Percentiles rank a stretch among this genome's conserved stretches.
phyloP scores from a whole-genome alignment of 2,797 vertebrate species.

The Myoxocephalus aenaeus region DNA sequence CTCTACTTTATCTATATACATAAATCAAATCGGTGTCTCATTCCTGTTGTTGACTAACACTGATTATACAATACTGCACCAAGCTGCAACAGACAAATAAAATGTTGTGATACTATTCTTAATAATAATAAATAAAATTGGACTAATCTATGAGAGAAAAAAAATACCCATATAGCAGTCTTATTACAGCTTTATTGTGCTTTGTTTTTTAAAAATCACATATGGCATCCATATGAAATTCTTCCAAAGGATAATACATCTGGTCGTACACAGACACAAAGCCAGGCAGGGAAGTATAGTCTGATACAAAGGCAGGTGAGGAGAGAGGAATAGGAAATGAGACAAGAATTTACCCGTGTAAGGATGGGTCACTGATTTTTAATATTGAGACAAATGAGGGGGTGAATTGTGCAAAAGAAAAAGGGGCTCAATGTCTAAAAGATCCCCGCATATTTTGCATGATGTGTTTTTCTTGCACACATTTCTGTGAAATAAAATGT shows the following conservation, averaged over 20 bases:
- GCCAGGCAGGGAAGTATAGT: background rate
- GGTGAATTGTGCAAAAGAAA: background rate
- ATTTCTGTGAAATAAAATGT: background rate
- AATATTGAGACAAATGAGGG: background rate
- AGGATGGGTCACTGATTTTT: background rate
- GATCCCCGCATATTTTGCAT: background rate
- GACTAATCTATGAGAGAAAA: background rate
- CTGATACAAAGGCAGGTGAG: background rate
- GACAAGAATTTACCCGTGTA: background rate
- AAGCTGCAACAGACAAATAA: conserved; percentile 12
- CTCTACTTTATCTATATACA: background rate
- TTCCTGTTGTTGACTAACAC: conserved; percentile 9
- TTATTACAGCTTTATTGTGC: background rate
- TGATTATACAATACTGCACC: conserved; percentile 1
- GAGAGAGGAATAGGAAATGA: background rate
- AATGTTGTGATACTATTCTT: background rate
- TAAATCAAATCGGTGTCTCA: conserved; percentile 9
- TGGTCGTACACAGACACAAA: conserved; percentile 1
- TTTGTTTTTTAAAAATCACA: background rate
- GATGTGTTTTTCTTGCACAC: background rate
- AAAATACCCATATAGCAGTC: background rate
- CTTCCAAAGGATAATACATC: conserved; percentile 6
- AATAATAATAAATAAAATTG: background rate
- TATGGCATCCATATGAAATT: conserved; percentile 22
- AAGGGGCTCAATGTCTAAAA: background rate